A percentile compares a stretch with the other conserved stretches of the same genome.
Evolutionary conservation across 2,888 invertebrate species (phyloP).

Genomic region (Carpatolechia fugitivella): DNA sequence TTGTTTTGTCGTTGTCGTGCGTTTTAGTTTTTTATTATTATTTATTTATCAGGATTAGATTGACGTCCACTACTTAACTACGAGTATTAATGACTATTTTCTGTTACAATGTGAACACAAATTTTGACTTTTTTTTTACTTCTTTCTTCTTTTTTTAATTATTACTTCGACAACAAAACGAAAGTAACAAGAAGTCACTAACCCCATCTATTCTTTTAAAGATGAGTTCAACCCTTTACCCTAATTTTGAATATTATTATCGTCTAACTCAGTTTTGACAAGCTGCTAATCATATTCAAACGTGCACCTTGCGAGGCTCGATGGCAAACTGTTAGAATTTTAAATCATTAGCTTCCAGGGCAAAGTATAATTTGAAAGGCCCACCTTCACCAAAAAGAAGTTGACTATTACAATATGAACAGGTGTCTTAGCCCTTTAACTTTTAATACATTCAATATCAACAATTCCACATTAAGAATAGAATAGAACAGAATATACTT

Average conservation of each 20-base stretch:
- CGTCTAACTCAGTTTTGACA: conserved; percentile 72
- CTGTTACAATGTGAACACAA: no score
- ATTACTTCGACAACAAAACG: not conserved
- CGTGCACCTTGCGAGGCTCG: conserved; percentile 69
- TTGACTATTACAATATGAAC: conserved; percentile 50
- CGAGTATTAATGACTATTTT: no score
- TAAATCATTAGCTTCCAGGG: conserved; percentile 58
- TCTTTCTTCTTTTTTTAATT: no score
- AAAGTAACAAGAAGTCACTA: conserved; percentile 4
- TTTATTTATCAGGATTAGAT: no score
- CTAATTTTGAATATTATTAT: conserved; percentile 68
- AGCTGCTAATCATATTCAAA: conserved; percentile 78
- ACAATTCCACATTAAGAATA: no score
- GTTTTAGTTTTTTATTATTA: no score
- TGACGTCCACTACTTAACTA: no score
- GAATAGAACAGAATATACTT: no score
- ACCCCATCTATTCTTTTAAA: conserved; percentile 40
- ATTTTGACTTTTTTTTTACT: no score
- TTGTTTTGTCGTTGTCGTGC: no score
- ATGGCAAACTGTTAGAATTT: conserved; percentile 61
- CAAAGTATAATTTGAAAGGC: conserved; percentile 57
- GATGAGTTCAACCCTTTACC: conserved; percentile 61
- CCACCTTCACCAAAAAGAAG: conserved; percentile 54
- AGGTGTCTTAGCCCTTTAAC: conserved; percentile 33
- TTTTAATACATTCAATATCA: not conserved